Conservation (phyloP, 1,140 invertebrate genomes). For the Rhagoletis zephyria region DNA sequence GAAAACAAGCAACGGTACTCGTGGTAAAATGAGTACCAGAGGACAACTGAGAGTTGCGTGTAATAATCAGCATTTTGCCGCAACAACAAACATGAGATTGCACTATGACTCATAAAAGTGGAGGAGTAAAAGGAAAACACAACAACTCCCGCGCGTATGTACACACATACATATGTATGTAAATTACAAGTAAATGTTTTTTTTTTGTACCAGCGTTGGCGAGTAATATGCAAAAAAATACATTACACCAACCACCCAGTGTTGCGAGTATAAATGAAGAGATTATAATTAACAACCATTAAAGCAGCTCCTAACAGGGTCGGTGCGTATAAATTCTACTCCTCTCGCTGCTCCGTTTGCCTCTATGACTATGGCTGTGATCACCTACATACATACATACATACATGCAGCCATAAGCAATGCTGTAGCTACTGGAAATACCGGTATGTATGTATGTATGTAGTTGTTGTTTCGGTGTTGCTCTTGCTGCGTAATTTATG, state of each 20-base stretch:
- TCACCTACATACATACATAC: too few species aligned
- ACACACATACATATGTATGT: background rate
- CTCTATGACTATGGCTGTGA: background rate
- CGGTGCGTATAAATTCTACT: background rate
- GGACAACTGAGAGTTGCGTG: background rate
- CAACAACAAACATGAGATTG: background rate
- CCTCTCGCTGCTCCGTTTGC: background rate
- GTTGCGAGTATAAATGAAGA: slow-evolving; percentile 41
- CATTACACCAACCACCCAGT: background rate
- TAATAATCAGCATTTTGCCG: background rate
- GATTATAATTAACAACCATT: slow-evolving; percentile 52
- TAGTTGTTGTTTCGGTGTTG: background rate
- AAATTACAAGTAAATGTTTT: background rate
- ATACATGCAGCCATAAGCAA: background rate
- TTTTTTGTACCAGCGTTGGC: too few species aligned
- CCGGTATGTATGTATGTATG: background rate
- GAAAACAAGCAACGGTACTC: too few species aligned
- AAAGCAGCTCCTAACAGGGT: background rate
- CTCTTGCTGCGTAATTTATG: slow-evolving; percentile 28
- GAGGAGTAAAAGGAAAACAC: background rate
- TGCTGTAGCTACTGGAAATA: background rate
- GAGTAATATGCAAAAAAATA: slow-evolving; percentile 13
- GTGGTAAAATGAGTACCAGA: too few species aligned
- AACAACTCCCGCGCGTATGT: background rate
- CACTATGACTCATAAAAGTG: background rate